Conservation (phyloP, 2,797 vertebrate species). For the Percopsis omiscomaycus region DNA sequence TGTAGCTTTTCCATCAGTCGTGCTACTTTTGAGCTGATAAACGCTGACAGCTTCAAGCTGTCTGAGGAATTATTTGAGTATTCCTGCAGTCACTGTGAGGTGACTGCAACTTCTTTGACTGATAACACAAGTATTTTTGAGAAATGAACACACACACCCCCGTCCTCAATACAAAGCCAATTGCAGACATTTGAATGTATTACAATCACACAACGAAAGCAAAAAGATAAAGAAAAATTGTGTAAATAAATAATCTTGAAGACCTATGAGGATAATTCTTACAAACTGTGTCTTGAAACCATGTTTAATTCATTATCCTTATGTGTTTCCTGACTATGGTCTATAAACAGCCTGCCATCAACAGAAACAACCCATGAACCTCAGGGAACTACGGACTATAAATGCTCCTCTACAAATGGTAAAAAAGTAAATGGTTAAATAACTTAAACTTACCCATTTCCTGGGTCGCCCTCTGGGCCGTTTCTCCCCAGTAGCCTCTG, state of each 20-base stretch:
- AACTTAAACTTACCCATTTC: slow-evolving; percentile 87
- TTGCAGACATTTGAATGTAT: background rate
- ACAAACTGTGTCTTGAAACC: no score
- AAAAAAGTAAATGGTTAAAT: background rate
- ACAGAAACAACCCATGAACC: background rate
- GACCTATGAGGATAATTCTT: no score
- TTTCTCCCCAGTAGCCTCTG: slow-evolving; percentile 90
- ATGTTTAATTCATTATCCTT: no score
- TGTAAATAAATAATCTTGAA: no score
- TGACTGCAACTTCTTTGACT: slow-evolving; percentile 73
- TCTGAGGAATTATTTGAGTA: slow-evolving; percentile 57
- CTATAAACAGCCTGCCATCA: background rate
- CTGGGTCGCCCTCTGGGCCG: slow-evolving; percentile 93
- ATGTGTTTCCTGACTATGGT: no score
- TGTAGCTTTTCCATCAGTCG: slow-evolving; percentile 50
- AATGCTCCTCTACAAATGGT: background rate
- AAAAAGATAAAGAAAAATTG: background rate
- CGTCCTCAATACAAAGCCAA: slow-evolving; percentile 18
- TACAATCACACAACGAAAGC: slow-evolving; percentile 5
- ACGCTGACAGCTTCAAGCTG: slow-evolving; percentile 59
- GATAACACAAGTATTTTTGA: slow-evolving; percentile 74
- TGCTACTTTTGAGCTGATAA: slow-evolving; percentile 61
- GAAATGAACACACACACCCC: slow-evolving; percentile 14
- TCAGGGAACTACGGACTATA: slow-evolving; percentile 7
- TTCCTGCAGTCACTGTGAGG: slow-evolving; percentile 49